Evolutionary conservation across 2,113 vertebrate genomes (phyloP).

Genomic region (Coracopsis vasa): DNA sequence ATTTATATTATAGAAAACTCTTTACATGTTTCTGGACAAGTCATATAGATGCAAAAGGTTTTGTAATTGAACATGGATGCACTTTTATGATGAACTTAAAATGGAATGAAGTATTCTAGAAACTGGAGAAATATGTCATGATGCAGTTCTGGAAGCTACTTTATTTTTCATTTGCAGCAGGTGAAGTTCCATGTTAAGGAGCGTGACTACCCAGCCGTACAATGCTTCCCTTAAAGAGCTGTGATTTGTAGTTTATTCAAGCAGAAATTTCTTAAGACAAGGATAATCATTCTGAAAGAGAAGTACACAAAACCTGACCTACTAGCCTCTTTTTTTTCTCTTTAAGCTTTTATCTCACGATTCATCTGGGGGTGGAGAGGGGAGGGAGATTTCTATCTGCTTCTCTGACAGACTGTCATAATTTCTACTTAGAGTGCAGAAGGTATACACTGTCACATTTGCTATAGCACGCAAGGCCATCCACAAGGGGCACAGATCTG

Average conservation of each 20-base stretch:
- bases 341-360: slow-evolving; percentile 45
- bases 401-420: slow-evolving; percentile 32
- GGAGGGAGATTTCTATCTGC: slow-evolving; percentile 23
- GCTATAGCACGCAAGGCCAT: background rate
- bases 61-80: background rate
- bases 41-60: background rate
- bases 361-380: background rate
- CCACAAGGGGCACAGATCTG: background rate
- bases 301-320: slow-evolving; percentile 67
- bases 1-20: background rate
- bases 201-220: background rate
- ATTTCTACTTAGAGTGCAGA: slow-evolving; percentile 41
- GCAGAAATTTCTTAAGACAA: slow-evolving; percentile 67
- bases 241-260: slow-evolving; percentile 58
- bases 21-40: background rate
- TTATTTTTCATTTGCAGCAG: slow-evolving; percentile 28
- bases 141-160: slow-evolving; percentile 1
- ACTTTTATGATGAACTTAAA: background rate
- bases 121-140: background rate
- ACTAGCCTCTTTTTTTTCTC: slow-evolving; percentile 28
- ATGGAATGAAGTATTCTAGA: background rate
- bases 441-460: background rate
- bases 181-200: slow-evolving; percentile 25
- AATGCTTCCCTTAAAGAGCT: slow-evolving; percentile 48
- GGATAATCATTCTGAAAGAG: slow-evolving; percentile 57